phyloP scores from a whole-genome alignment of 2,888 invertebrate genomes.

The Ctenicera cuprea region DNA sequence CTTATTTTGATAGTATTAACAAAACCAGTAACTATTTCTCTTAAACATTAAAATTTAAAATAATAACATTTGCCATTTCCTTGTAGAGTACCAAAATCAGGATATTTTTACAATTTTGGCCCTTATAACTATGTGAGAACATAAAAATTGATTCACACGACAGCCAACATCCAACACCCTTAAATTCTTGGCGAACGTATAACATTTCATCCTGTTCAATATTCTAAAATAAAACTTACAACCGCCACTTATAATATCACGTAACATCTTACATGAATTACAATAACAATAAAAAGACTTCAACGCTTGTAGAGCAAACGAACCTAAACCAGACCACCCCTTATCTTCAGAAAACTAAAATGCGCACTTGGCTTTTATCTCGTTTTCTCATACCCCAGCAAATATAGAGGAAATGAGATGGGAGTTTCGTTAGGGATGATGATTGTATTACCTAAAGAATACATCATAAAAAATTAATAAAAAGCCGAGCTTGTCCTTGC shows the following conservation, averaged over 20 bases:
- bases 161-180: not conserved
- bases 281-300: constrained; percentile 50
- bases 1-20: too few relatives aligned
- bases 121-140: too few relatives aligned
- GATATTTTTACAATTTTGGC: too few relatives aligned
- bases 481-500: constrained; percentile 47
- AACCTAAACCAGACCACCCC: constrained; percentile 48
- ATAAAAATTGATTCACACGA: constrained; percentile 11
- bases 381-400: not conserved
- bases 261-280: constrained; percentile 52
- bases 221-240: constrained; percentile 47
- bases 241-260: constrained; percentile 52
- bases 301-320: constrained; percentile 44
- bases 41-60: too few relatives aligned
- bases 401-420: constrained; percentile 7
- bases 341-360: constrained; percentile 20
- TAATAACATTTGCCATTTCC: too few relatives aligned
- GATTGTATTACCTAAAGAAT: constrained; percentile 30
- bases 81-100: too few relatives aligned
- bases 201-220: constrained; percentile 44
- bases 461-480: constrained; percentile 48
- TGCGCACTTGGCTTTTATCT: not conserved
- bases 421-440: constrained; percentile 29
- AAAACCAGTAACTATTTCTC: too few relatives aligned
- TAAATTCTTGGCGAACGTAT: constrained; percentile 23